A percentile compares a stretch with the other conserved stretches of the same genome.
These are phyloP conservation scores for Catostylus mosaicus DNA, from an alignment of 30 jellyfish, hydroid and myxozoan species.

Conservation along the genomic window DNA sequence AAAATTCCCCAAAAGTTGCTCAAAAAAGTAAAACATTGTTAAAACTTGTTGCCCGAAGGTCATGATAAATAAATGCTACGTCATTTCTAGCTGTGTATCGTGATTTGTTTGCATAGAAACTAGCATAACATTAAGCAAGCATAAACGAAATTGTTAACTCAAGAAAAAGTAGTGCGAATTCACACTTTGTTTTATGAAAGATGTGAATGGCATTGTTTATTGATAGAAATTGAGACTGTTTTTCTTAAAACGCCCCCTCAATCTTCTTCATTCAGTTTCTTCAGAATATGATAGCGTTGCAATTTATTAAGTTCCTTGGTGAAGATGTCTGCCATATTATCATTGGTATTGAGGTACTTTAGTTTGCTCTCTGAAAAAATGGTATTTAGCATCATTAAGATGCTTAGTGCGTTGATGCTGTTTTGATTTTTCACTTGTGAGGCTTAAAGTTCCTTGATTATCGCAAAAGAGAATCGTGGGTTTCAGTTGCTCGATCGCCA, in stretches of 20 bases:
- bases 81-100: no score
- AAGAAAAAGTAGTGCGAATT: no score
- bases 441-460: constrained; percentile 41
- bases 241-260: constrained; percentile 50
- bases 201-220: no score
- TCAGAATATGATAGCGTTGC: constrained; percentile 24
- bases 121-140: no score
- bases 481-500: constrained; percentile 15
- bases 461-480: constrained; percentile 21
- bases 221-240: neutral
- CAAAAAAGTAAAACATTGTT: no score
- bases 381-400: constrained; percentile 38
- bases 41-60: no score
- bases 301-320: constrained; percentile 33
- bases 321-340: constrained; percentile 42
- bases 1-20: no score
- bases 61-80: no score
- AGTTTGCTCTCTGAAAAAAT: constrained; percentile 44
- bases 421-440: constrained; percentile 27
- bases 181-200: no score
- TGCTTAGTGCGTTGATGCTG: constrained; percentile 57
- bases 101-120: no score
- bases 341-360: constrained; percentile 11
- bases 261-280: constrained; percentile 26
- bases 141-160: no score